A percentile compares a stretch with the other conserved stretches of the same genome.
Evolutionary conservation across 1,140 invertebrate species (phyloP).

Genomic region (Uloborus diversus): DNA sequence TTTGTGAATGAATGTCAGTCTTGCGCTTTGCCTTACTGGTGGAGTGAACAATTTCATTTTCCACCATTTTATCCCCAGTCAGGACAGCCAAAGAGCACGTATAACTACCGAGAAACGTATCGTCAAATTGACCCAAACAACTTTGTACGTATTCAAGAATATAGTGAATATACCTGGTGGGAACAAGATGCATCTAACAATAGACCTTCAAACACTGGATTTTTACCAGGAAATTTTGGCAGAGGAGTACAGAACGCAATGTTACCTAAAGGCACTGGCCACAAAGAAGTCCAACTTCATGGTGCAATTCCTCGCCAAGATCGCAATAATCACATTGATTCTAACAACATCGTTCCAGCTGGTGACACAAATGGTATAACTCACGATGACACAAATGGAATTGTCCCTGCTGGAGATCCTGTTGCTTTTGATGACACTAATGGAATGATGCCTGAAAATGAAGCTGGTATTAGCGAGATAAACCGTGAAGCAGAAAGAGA

Average conservation of each 20-base stretch:
- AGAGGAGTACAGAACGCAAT: conserved; percentile 7
- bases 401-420: background rate
- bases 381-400: conserved; percentile 5
- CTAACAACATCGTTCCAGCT: background rate
- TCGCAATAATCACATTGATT: background rate
- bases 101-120: conserved; percentile 20
- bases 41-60: conserved; percentile 34
- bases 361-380: conserved; percentile 22
- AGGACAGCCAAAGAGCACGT: conserved; percentile 25
- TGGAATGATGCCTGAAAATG: conserved; percentile 1
- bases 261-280: background rate
- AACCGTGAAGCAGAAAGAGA: background rate
- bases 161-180: conserved; percentile 49
- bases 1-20: too few species aligned
- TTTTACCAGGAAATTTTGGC: conserved; percentile 2
- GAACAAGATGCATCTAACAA: conserved; percentile 12
- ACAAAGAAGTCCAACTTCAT: conserved; percentile 6
- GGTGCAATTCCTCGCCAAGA: background rate
- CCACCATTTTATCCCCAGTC: background rate
- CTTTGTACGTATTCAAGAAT: conserved; percentile 33
- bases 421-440: conserved; percentile 2
- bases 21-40: conserved; percentile 50
- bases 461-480: background rate
- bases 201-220: background rate
- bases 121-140: conserved; percentile 27